Conservation (phyloP, 2,888 invertebrate genomes). For the Apantesis nais region DNA sequence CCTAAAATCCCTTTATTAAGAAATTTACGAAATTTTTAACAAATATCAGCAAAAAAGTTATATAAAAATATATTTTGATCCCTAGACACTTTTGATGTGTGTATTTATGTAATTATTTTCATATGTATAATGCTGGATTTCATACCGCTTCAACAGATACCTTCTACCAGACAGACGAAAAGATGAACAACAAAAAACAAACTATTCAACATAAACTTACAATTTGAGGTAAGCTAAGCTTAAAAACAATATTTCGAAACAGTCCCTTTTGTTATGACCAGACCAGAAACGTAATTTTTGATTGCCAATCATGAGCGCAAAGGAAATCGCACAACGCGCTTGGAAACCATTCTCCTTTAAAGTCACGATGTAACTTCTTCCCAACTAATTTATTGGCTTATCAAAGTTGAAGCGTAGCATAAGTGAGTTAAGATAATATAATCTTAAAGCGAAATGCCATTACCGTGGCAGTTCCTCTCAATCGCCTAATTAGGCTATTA, state of each 20-base stretch:
- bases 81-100: no score
- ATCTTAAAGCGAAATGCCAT: conserved; percentile 58
- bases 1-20: no score
- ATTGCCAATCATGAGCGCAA: background rate
- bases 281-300: background rate
- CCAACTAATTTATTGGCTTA: conserved; percentile 48
- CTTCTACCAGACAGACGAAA: no score
- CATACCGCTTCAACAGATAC: no score
- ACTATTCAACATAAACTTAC: no score
- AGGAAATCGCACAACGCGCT: background rate
- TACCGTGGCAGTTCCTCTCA: conserved; percentile 52
- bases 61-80: no score
- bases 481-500: conserved; percentile 65
- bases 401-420: conserved; percentile 37
- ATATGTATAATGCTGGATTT: no score
- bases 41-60: no score
- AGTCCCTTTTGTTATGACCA: background rate
- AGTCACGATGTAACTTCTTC: conserved; percentile 13
- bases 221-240: background rate
- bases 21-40: no score
- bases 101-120: no score
- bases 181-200: no score
- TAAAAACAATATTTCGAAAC: background rate
- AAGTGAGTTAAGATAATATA: conserved; percentile 58
- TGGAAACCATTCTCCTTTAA: conserved; percentile 5